Evolutionary conservation across 2,797 vertebrate species (phyloP), one percentile per base, ranked within the genome.

Genomic region (Pempheris klunzingeri): DNA sequence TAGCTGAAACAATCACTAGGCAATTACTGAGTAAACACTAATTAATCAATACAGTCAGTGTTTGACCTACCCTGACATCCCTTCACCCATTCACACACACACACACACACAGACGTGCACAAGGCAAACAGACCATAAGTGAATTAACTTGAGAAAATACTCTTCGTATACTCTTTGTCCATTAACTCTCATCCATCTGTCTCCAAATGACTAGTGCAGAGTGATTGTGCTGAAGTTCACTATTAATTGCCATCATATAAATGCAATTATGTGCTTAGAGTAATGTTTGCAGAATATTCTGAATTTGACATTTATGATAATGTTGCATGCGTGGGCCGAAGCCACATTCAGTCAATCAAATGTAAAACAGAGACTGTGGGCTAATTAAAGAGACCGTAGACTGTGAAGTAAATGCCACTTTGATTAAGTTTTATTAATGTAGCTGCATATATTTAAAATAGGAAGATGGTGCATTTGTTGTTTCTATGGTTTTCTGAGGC

Each of bases 1-100:
- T 47, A 81, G 76, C 63, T 80, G 88, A 86, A 88, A 87, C 87
- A 80, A 89, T 92, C 90, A 92, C 91, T 74, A 72, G 70, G 78
- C 70, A 88, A 91, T 92, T 92, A 90, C 88, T 83, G 88, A 91
- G 90, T 92, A 90, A 92, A 92, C 90, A 90, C 86, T 92, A 92
- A 94, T 93, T 91, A 92, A 92, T 92, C 78, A 81, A 76, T 79
- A 72, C 14, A 81, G 71, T 60, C 69, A 64, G 71, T 44, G n/a
- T 64, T 71, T 55, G 73, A 68, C 55, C 74, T 26, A 12, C 17
- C 10, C 50, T 71, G 73, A 74, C 38, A 58, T 61, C 67, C 41
- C 18, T 22, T n/a, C 54, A 55, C 41, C 5, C 11, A 12, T 20
- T 0, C 13, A 30, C 41, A 61, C 32, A 4, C 11, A 49, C 60